phyloP scores from a whole-genome alignment of 2,113 vertebrate genomes.

The Nothoprocta pentlandii region DNA sequence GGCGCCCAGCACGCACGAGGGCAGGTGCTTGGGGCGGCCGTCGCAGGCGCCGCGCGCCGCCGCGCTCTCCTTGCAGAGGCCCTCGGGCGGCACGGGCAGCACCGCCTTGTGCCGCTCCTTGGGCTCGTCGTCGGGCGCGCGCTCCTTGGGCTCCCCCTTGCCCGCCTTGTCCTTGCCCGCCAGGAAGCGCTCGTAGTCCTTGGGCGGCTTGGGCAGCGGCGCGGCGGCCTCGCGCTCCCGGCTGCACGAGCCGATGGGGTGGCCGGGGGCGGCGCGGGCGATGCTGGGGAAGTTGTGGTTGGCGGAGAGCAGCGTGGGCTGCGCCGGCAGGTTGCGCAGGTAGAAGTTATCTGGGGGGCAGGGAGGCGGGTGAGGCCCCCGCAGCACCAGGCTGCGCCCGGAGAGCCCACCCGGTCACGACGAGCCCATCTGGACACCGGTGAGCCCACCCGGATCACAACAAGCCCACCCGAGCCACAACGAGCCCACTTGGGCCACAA shows the following conservation, averaged over 20 bases:
- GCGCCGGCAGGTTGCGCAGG: slow-evolving; percentile 92
- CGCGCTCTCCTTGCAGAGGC: slow-evolving; percentile 84
- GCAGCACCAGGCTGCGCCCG: too few relatives aligned
- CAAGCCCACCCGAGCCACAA: too few relatives aligned
- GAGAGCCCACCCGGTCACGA: too few relatives aligned
- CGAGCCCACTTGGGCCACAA: too few relatives aligned
- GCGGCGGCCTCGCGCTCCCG: slow-evolving; percentile 85
- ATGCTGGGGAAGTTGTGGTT: slow-evolving; percentile 90
- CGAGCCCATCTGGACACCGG: too few relatives aligned
- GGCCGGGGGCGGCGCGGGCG: slow-evolving; percentile 84
- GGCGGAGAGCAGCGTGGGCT: slow-evolving; percentile 90
- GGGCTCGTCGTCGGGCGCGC: slow-evolving; percentile 82
- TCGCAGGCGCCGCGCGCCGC: slow-evolving; percentile 76
- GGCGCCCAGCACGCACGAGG: slow-evolving; percentile 88
- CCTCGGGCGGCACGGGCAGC: slow-evolving; percentile 77
- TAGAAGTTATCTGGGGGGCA: slow-evolving; percentile 93
- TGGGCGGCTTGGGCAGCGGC: slow-evolving; percentile 84
- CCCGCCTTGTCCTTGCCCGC: slow-evolving; percentile 77
- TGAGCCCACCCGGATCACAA: too few relatives aligned
- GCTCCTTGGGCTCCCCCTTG: slow-evolving; percentile 87
- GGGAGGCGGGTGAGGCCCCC: not conserved
- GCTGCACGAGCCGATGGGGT: slow-evolving; percentile 90
- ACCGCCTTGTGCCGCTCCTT: slow-evolving; percentile 88
- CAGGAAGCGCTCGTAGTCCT: slow-evolving; percentile 88
- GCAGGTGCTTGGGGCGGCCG: slow-evolving; percentile 84